These are phyloP conservation scores for Bos taurus DNA, from an alignment of 2,113 vertebrate genomes.

Conservation along the genomic window ARS-UCD2.0 NC_037354.1:3222001-3222500, in stretches of 20 bases:
- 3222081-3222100: neutral
- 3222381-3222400: neutral
- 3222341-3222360: no score
- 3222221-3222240: neutral
- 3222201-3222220: fast-evolving
- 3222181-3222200: no score
- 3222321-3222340: fast-evolving
- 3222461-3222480: neutral
- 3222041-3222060: neutral
- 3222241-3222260: neutral
- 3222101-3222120: neutral
- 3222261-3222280: neutral
- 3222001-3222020: neutral
- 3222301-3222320: neutral
- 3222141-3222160: neutral
- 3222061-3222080: neutral
- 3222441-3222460: neutral
- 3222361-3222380: no score
- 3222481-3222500: neutral
- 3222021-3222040: fast-evolving
- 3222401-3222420: neutral
- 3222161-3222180: no score
- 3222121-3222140: neutral
- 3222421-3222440: neutral
- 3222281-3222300: neutral